Evolutionary conservation across 2,888 invertebrate genomes (phyloP).

Genomic region (Sipunculus nudus): DNA sequence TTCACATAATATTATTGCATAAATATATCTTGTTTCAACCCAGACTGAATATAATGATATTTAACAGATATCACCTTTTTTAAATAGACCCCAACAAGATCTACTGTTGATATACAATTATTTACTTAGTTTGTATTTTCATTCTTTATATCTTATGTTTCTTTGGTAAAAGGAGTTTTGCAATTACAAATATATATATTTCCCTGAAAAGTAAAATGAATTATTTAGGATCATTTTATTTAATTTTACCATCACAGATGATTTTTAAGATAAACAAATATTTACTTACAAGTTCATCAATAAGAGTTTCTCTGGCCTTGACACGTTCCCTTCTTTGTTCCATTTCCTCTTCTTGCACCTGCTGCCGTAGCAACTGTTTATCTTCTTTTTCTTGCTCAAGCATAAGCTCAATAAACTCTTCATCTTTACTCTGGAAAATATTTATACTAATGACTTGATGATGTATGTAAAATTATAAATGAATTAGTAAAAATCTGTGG

Average conservation of each 20-base stretch:
- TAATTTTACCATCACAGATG: no score
- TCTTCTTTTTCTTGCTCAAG: conserved; percentile 56
- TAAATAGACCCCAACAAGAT: no score
- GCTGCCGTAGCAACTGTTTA: conserved; percentile 74
- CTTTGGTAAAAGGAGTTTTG: no score
- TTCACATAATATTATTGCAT: not conserved
- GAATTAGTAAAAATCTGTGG: not conserved
- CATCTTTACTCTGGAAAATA: conserved; percentile 76
- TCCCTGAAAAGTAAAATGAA: no score
- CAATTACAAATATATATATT: no score
- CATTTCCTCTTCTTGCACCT: conserved; percentile 68
- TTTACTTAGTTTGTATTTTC: no score
- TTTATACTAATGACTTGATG: conserved; percentile 39
- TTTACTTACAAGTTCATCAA: conserved; percentile 80
- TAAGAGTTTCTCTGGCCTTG: conserved; percentile 85
- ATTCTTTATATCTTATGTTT: no score
- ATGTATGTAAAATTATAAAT: not conserved
- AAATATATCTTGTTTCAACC: no score
- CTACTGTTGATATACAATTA: no score
- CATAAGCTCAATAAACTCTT: conserved; percentile 79
- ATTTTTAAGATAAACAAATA: not conserved
- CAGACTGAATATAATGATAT: no score
- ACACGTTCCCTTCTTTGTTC: conserved; percentile 78
- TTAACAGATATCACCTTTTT: no score
- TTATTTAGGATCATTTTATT: no score